These are phyloP conservation scores for Melanotaenia pygmaea DNA, from an alignment of 2,797 vertebrate genomes.

Conservation along the genomic window DNA sequence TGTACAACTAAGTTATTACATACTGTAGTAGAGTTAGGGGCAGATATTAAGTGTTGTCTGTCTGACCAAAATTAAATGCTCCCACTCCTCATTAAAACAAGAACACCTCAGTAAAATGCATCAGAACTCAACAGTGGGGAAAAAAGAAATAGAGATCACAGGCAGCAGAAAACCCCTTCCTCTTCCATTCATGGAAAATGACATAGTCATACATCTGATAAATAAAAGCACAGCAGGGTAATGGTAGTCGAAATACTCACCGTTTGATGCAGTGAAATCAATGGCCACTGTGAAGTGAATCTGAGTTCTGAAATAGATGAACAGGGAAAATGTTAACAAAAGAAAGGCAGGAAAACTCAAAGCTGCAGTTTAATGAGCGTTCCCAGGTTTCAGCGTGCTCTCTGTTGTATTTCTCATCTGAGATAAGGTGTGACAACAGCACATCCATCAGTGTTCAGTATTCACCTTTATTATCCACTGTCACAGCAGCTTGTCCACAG, in stretches of 20 bases:
- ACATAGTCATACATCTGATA: conserved; percentile 36
- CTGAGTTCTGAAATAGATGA: conserved; percentile 88
- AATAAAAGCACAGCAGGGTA: conserved; percentile 27
- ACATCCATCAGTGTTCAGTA: conserved; percentile 23
- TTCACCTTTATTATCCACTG: conserved; percentile 23
- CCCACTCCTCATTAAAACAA: no score
- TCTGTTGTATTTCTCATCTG: conserved; percentile 48
- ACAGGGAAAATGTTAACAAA: conserved; percentile 58
- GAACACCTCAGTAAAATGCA: no score
- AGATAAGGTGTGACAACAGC: conserved; percentile 43
- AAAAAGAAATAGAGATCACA: conserved; percentile 9
- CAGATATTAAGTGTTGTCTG: no score
- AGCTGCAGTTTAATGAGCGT: conserved; percentile 58
- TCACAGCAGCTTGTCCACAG: conserved; percentile 15
- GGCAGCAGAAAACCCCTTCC: conserved; percentile 9
- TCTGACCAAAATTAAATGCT: no score
- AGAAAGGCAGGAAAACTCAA: conserved; percentile 40
- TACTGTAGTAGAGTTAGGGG: no score
- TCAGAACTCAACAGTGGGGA: not conserved
- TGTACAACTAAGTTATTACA: no score
- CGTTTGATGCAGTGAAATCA: conserved; percentile 98
- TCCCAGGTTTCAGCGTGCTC: conserved; percentile 40
- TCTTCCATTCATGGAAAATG: conserved; percentile 43
- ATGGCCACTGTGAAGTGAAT: conserved; percentile 99
- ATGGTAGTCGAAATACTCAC: conserved; percentile 79